Conservation (phyloP, 2,113 vertebrate species). For the human (Homo sapiens) region DNA sequence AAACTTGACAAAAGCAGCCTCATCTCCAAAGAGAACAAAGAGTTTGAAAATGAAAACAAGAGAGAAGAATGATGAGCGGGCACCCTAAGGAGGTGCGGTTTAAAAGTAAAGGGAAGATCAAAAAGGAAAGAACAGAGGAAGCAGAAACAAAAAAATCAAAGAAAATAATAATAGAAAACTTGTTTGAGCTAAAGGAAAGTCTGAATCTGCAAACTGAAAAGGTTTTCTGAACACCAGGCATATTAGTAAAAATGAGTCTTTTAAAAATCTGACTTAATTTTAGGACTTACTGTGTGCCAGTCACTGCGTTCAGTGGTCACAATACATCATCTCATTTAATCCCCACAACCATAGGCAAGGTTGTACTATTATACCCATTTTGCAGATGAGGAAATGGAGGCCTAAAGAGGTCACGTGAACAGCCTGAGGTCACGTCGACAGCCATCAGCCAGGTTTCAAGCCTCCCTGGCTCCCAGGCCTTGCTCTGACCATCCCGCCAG, state of each 20-base stretch:
- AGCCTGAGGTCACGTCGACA: neutral
- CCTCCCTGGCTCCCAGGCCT: neutral
- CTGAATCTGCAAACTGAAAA: neutral
- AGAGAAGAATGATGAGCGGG: neutral
- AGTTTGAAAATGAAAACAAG: neutral
- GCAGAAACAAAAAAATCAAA: neutral
- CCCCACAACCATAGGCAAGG: neutral
- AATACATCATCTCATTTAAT: neutral
- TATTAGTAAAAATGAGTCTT: neutral
- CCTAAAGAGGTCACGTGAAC: neutral
- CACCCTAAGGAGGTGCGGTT: neutral
- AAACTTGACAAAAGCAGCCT: neutral
- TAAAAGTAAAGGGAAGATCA: neutral
- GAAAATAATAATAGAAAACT: neutral
- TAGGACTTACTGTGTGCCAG: neutral
- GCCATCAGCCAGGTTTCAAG: neutral
- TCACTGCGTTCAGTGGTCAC: neutral
- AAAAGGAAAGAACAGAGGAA: neutral
- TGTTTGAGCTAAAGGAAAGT: neutral
- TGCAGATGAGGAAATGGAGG: neutral
- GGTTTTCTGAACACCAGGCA: neutral
- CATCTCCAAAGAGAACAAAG: neutral
- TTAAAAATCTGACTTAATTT: neutral
- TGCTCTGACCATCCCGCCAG: fast-evolving
- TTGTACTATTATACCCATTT: neutral